Evolutionary conservation across 2,888 invertebrate species (phyloP), one percentile per base, ranked within the genome.

Genomic region (Megalurothrips usitatus): DNA sequence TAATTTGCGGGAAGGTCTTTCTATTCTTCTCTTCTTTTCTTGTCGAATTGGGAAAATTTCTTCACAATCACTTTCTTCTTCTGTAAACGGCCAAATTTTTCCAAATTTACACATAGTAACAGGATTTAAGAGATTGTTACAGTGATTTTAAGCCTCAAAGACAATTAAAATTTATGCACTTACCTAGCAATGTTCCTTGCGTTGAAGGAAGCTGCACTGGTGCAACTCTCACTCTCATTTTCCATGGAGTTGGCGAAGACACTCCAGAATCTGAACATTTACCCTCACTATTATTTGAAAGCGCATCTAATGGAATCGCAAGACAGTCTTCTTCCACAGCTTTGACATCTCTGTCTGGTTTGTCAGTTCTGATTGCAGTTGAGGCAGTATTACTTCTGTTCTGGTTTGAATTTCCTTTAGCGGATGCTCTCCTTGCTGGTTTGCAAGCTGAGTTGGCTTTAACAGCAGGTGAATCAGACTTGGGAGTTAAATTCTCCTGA

Each of bases 21-120:
- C 34, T 43, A 43, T 43, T 43, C 34, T 2, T 43, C 34, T 43
- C 34, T 43, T 43, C 34, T 43, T 43, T 43, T 43, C 34, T 43
- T 43, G 34, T 43, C 88, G 14, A 82, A 6, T 43, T 82, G 84
- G 86, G 88, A 3, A 85, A 81, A 81, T 82, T 80, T 82, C 83
- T 19, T 79, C 80, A 79, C 79, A 80, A 81, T 83, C 81, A 81
- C 82, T 81, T 81, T 82, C 49, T 79, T 81, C 79, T 82, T 83
- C 81, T 78, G 79, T 79, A 47, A 68, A 49, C 17, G 63, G n/a
- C 17, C n/a, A n/a, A n/a, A n/a, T n/a, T n/a, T n/a, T n/a, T n/a
- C n/a, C n/a, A n/a, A n/a, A n/a, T n/a, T n/a, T n/a, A n/a, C n/a
- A n/a, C n/a, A n/a, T n/a, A n/a, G n/a, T n/a, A n/a, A n/a, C n/a